Conservation (phyloP, 2,797 vertebrate genomes). For the Bradypus variegatus region DNA sequence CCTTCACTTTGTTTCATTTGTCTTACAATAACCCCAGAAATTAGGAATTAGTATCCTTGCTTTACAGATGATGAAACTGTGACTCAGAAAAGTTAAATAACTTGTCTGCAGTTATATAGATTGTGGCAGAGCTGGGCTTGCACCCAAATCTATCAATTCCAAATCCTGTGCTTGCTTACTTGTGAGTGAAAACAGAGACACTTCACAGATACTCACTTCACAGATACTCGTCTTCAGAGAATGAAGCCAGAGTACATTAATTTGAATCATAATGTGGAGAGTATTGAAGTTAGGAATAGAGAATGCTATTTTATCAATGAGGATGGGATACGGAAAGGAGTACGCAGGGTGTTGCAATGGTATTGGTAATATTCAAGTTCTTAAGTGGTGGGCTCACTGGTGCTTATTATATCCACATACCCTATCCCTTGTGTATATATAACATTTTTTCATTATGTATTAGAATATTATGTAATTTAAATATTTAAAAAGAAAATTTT, state of each 20-base stretch:
- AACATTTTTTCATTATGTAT: not conserved
- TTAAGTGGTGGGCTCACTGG: not conserved
- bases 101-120: not conserved
- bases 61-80: slow-evolving; percentile 1
- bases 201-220: not conserved
- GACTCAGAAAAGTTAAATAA: not conserved
- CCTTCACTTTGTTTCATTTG: not conserved
- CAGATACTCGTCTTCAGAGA: slow-evolving; percentile 11
- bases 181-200: not conserved
- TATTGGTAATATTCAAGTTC: not conserved
- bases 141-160: not conserved
- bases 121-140: not conserved
- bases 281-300: not conserved
- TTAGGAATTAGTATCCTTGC: slow-evolving; percentile 1
- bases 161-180: not conserved
- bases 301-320: not conserved
- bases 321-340: not conserved
- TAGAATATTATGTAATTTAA: slow-evolving; percentile 27
- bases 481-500: not conserved
- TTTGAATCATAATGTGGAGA: not conserved
- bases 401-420: not conserved
- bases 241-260: slow-evolving; percentile 15
- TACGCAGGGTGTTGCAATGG: not conserved
- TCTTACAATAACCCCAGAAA: not conserved
- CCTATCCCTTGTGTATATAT: not conserved